Percentiles rank a stretch among this genome's conserved stretches.
Evolutionary conservation across 2,113 vertebrate genomes (phyloP).

Genomic region (human): GRCh38 chr11:19694501-19695000

Average conservation of each 20-base stretch:
- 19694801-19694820: background rate
- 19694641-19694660: background rate
- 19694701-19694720: background rate
- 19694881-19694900: background rate
- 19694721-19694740: background rate
- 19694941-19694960: background rate
- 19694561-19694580: background rate
- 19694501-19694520: background rate
- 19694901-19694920: background rate
- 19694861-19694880: background rate
- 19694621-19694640: background rate
- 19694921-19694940: background rate
- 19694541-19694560: background rate
- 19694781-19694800: background rate
- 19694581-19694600: background rate
- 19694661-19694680: background rate
- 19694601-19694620: background rate
- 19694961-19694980: background rate
- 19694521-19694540: background rate
- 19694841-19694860: background rate
- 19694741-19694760: accelerated
- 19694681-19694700: background rate
- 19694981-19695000: background rate
- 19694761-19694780: background rate
- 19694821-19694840: background rate